A percentile compares a stretch with the other conserved stretches of the same genome.
Evolutionary conservation across 2,888 invertebrate genomes (phyloP).

Genomic region (Nowickia ferox): DNA sequence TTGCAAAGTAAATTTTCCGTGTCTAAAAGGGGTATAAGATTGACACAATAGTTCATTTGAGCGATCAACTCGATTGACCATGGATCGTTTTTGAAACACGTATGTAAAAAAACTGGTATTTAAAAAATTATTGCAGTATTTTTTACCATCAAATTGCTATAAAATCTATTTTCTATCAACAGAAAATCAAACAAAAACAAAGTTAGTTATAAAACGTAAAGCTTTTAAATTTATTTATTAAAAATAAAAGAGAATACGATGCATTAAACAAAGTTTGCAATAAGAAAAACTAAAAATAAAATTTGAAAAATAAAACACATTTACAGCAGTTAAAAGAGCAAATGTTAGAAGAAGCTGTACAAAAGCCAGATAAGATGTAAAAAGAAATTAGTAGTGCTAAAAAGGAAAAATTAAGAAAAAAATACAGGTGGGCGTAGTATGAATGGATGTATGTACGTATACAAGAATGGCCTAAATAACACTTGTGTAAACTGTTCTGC

Average conservation of each 20-base stretch:
- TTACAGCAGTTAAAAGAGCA: slow-evolving; percentile 6
- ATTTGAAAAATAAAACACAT: background rate
- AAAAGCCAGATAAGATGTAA: slow-evolving; percentile 15
- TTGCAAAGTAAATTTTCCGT: too few relatives aligned
- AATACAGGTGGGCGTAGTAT: background rate
- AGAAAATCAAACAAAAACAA: background rate
- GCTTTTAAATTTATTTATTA: slow-evolving; percentile 35
- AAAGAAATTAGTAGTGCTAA: background rate
- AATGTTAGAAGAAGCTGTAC: slow-evolving; percentile 15
- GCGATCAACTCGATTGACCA: too few relatives aligned
- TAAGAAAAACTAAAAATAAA: slow-evolving; percentile 31
- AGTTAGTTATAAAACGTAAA: background rate
- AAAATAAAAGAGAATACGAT: slow-evolving; percentile 1
- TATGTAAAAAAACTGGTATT: too few relatives aligned
- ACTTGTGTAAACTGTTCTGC: slow-evolving; percentile 26
- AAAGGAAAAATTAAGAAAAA: background rate
- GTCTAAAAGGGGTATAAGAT: too few relatives aligned
- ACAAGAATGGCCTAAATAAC: background rate
- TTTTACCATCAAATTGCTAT: background rate
- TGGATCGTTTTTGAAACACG: too few relatives aligned
- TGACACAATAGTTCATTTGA: too few relatives aligned
- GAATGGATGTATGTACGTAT: background rate
- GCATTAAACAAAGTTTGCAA: slow-evolving; percentile 31
- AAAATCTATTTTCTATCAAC: background rate
- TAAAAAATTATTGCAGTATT: background rate